Conservation (phyloP, 2,797 vertebrate genomes). For the Molothrus ater region DNA sequence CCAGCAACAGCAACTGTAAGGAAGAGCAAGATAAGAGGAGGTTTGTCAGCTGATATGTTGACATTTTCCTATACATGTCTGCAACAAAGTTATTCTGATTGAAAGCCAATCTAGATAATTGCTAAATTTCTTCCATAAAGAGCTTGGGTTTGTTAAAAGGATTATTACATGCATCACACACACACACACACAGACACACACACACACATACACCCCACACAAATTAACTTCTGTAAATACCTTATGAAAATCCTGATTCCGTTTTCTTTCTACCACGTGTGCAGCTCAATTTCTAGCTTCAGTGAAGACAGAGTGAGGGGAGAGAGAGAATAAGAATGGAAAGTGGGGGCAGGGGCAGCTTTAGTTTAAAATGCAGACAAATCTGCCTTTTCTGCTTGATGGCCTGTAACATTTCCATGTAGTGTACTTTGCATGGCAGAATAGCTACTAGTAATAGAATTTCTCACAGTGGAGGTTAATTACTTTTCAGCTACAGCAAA, state of each 20-base stretch:
- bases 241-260: slow-evolving; percentile 70
- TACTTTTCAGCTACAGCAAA: slow-evolving; percentile 84
- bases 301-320: slow-evolving; percentile 78
- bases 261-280: slow-evolving; percentile 74
- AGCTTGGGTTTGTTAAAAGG: slow-evolving; percentile 37
- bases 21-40: slow-evolving; percentile 3
- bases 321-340: slow-evolving; percentile 71
- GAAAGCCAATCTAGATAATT: slow-evolving; percentile 55
- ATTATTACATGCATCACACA: not conserved
- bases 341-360: slow-evolving; percentile 78
- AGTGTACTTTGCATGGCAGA: slow-evolving; percentile 92
- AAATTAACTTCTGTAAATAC: slow-evolving; percentile 78
- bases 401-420: slow-evolving; percentile 92
- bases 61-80: slow-evolving; percentile 46
- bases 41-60: slow-evolving; percentile 32
- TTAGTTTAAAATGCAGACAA: slow-evolving; percentile 93
- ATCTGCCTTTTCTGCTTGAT: slow-evolving; percentile 90
- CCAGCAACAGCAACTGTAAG: not conserved
- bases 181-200: not conserved
- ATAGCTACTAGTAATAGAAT: slow-evolving; percentile 94
- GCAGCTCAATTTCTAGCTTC: slow-evolving; percentile 90
- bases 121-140: slow-evolving; percentile 48
- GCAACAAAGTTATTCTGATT: slow-evolving; percentile 51
- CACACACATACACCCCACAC: not conserved
- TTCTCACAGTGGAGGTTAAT: slow-evolving; percentile 93